Evolutionary conservation across 2,797 vertebrate species (phyloP).

Genomic region (Borostomias antarcticus): DNA sequence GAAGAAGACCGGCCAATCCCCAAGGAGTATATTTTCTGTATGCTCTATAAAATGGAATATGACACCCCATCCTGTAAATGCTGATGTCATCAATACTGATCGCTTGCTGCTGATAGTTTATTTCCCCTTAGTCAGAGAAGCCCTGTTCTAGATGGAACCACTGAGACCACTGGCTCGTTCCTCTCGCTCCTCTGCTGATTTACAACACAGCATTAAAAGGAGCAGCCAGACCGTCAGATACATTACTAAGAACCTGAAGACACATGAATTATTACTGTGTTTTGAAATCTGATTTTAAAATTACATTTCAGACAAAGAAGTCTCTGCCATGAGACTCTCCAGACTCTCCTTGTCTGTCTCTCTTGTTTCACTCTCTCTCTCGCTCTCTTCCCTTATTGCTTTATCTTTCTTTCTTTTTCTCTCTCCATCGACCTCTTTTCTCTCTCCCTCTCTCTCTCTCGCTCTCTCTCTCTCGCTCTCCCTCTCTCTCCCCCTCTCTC

Average conservation of each 20-base stretch:
- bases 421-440: no score
- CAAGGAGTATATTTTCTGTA: not conserved
- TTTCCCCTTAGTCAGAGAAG: not conserved
- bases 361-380: not conserved
- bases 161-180: not conserved
- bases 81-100: conserved; percentile 13
- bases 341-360: no score
- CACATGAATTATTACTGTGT: conserved; percentile 33
- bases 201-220: not conserved
- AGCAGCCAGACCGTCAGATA: not conserved
- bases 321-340: no score
- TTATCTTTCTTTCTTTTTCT: no score
- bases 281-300: conserved; percentile 31
- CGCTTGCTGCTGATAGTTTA: not conserved
- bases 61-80: not conserved
- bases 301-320: no score
- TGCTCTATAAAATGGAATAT: not conserved
- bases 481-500: not conserved
- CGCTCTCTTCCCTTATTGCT: no score
- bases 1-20: not conserved
- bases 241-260: conserved; percentile 26
- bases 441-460: not conserved
- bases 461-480: not conserved
- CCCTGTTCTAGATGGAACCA: not conserved
- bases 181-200: conserved; percentile 19